Base-by-base conservation (phyloP, 2,113 vertebrate species). In the Pseudopipra pipra region DNA sequence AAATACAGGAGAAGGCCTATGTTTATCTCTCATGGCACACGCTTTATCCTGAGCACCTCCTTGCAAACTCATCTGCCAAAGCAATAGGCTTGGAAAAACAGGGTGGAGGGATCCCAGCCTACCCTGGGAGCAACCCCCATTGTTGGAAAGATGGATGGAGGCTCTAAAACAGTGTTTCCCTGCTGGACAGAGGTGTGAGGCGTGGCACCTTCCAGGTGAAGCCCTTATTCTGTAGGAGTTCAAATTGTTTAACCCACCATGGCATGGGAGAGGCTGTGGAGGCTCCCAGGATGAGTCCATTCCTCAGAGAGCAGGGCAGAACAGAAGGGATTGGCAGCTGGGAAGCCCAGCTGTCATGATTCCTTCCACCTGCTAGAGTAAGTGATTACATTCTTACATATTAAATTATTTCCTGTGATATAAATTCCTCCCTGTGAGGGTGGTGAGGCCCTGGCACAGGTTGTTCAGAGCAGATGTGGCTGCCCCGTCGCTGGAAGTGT, bases 181-280 rank as follows among this genome's bases (percentile, higher is more conserved):
- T 0, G 0, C 30, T 19, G 59, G 33, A 12, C 11, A 39, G 35
- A n/a, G 44, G 30, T 0, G 1, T 1, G 8, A 35, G 49, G 47
- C 54, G 9, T 8, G 37, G 11, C 39, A 20, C 33, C 56, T 58
- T 31, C 77, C 52, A 9, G 1, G 1, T 7, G 54, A 55, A 55
- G 31, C 39, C 52, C 28, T 27, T 8, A 3, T 43, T 49, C 25
- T 41, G 31, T 18, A 14, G 41, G 49, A 27, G 18, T 31, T 39
- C 27, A 4, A 16, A 7, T 7, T 3, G 1, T 25, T 65, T 24
- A 20, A 58, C 63, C 41, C 41, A 23, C 44, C n/a, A 0, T 1
- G 13, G n/a, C 11, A 25, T 39, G 6, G 61, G n/a, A 16, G 31
- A 35, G 44, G 72, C 46, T 54, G 78, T 13, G 14, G 8, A 16